Evolutionary conservation across 2,797 vertebrate genomes (phyloP).

Genomic region (Trichosurus vulpecula): DNA sequence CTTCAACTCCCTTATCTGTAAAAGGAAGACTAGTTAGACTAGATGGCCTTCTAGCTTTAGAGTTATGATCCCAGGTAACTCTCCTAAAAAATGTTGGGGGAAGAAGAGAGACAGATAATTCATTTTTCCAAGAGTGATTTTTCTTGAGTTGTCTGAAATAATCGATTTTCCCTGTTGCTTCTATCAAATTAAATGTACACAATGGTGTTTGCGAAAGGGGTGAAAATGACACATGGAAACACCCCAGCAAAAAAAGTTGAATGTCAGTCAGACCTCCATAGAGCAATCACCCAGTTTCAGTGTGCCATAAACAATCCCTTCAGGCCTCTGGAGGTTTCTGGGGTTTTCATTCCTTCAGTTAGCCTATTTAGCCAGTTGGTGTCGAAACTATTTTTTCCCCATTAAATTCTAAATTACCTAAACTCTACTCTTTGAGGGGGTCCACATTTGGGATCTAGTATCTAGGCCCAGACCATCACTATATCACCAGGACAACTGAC

Average conservation of each 20-base stretch:
- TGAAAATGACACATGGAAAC: not conserved
- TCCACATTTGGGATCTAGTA: not conserved
- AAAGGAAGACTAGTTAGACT: not conserved
- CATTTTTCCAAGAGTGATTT: not conserved
- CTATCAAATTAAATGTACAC: not conserved
- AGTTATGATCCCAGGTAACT: not conserved
- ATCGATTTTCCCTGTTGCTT: not conserved
- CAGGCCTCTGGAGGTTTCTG: not conserved
- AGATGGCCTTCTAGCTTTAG: not conserved
- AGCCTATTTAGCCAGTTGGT: not conserved
- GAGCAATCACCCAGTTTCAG: not conserved
- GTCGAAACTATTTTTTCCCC: not conserved
- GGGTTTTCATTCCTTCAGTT: not conserved
- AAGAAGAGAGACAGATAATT: not conserved
- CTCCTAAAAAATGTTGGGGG: not conserved
- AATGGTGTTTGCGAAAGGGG: not conserved
- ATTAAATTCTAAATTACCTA: not conserved
- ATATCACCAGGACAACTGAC: not conserved
- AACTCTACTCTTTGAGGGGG: not conserved
- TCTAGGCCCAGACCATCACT: not conserved
- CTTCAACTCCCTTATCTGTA: not conserved
- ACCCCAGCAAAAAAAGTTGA: not conserved
- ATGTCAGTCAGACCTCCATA: not conserved
- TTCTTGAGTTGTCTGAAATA: not conserved
- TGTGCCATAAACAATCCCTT: not conserved